Evolutionary conservation across 2,113 vertebrate genomes (phyloP).

Genomic region (Sylvietta virens): DNA sequence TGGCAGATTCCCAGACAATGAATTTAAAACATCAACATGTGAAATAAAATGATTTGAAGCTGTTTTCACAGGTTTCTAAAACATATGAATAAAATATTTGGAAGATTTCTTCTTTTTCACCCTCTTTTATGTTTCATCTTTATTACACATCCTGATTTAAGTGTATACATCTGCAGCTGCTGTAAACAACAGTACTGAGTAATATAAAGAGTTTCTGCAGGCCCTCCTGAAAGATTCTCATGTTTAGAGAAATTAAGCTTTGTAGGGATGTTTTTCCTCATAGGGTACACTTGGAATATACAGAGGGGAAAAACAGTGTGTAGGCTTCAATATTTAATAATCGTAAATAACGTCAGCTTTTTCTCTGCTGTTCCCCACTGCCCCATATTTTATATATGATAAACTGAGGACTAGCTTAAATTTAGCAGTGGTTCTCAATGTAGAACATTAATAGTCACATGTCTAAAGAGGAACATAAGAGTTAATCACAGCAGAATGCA

Average conservation of each 20-base stretch:
- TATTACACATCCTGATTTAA: background rate
- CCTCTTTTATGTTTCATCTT: background rate
- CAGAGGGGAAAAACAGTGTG: background rate
- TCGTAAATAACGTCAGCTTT: background rate
- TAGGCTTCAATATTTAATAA: background rate
- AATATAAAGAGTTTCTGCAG: background rate
- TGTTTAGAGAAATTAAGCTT: background rate
- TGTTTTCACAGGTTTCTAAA: background rate
- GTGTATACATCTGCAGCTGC: background rate
- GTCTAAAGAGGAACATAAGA: background rate
- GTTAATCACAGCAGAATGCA: background rate
- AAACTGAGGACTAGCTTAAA: background rate
- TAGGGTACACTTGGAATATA: background rate
- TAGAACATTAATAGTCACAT: background rate
- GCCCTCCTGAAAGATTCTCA: background rate
- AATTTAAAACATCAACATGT: background rate
- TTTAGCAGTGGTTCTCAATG: background rate
- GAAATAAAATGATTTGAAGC: background rate
- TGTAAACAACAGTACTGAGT: background rate
- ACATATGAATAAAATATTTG: background rate
- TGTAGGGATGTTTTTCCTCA: background rate
- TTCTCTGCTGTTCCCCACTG: background rate
- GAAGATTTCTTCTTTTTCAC: background rate
- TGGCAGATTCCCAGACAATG: background rate
- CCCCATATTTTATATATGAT: background rate